Base-by-base conservation (phyloP, 1,140 invertebrate species). In the Chironomus striatipennis region DNA sequence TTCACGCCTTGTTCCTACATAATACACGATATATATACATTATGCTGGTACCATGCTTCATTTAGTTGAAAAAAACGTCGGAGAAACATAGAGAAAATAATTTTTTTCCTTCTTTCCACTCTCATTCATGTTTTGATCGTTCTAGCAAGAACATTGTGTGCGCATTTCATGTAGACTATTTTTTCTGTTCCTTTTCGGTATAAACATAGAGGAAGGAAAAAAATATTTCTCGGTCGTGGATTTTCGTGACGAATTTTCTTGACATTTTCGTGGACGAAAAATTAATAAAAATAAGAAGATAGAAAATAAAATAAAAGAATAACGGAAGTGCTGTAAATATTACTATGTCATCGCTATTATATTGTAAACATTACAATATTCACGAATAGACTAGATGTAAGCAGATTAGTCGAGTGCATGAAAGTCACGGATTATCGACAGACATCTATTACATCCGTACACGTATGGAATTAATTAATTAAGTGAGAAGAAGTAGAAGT, bases 111-210 rank as follows among this genome's bases (percentile, higher is more conserved):
- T 17, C 65, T 70, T 57, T 57, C 47, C 18, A 20, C 65, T 70
- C 65, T 70, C 65, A 70, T 70, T 70, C 65, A 70, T 70, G n/a
- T 12, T 70, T 70, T 20, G 65, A 18, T 6, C 65, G 65, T 70
- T 70, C 65, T 70, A 21, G 17, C 8, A 21, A 21, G 65, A 70
- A 21, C 65, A 21, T 70, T 70, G 65, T 70, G 18, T 70, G 65
- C 65, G 65, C 9, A 17, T 57, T 57, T 57, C 10, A 57, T 12
- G n/a, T 57, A 57, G 10, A 12, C 7, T 57, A 12, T 57, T 57
- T n/a, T n/a, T n/a, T n/a, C n/a, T n/a, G n/a, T n/a, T n/a, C n/a
- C n/a, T n/a, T n/a, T n/a, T 21, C 6, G n/a, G 17, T 18, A 21
- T 10, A 70, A 20, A 70, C 18, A 20, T 34, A n/a, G 5, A 34